Percentiles rank a stretch among this genome's conserved stretches.
Conservation (phyloP, 1,140 invertebrate species). For the Pemphigus obesinymphae region DNA sequence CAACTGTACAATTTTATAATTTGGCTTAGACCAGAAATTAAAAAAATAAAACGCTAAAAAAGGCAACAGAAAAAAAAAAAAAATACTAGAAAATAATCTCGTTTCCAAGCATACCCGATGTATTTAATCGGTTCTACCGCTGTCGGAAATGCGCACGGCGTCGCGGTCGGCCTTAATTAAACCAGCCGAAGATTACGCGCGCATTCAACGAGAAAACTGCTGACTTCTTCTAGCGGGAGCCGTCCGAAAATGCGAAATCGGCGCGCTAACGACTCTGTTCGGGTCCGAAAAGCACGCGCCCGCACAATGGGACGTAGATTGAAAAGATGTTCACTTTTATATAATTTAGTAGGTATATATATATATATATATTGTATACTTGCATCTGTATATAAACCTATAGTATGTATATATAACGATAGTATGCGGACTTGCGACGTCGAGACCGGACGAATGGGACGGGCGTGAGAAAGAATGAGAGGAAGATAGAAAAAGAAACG, state of each 20-base stretch:
- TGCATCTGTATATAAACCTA: neutral
- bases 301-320: slow-evolving; percentile 35
- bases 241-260: neutral
- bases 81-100: neutral
- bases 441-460: neutral
- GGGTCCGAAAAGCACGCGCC: slow-evolving; percentile 24
- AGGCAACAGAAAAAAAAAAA: neutral
- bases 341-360: neutral
- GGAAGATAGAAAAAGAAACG: neutral
- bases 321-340: slow-evolving; percentile 22
- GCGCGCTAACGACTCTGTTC: slow-evolving; percentile 21
- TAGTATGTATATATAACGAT: neutral
- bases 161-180: slow-evolving; percentile 16
- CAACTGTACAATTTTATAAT: no score
- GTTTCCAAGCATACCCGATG: neutral
- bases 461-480: no score
- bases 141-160: neutral
- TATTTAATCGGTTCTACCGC: neutral
- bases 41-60: neutral
- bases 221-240: neutral
- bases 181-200: neutral
- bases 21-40: neutral
- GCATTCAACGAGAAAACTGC: slow-evolving; percentile 19
- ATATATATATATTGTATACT: neutral
- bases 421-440: neutral